phyloP scores from a whole-genome alignment of 1,140 invertebrate species.

The Brachionus asplanchnoidis region DNA sequence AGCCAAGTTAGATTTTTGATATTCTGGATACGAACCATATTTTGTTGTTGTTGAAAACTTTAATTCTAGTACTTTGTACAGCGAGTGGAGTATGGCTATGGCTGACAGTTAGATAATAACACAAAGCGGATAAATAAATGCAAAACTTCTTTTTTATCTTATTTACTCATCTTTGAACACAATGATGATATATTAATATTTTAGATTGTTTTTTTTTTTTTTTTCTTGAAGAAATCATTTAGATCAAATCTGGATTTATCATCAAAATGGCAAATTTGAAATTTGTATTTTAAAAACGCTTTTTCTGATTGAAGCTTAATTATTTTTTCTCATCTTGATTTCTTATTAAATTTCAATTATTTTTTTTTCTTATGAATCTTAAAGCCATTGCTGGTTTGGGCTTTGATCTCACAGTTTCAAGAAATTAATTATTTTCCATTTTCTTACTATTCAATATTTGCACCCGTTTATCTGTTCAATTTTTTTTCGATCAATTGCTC shows the following conservation, averaged over 20 bases:
- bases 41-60: background rate
- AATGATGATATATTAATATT: background rate
- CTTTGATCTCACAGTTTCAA: background rate
- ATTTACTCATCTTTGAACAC: background rate
- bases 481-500: background rate
- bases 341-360: constrained; percentile 32
- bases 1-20: background rate
- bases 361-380: background rate
- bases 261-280: constrained; percentile 3
- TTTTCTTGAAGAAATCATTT: background rate
- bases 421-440: background rate
- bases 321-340: constrained; percentile 36
- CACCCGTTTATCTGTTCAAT: background rate
- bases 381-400: background rate
- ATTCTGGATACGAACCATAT: background rate
- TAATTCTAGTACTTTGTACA: background rate
- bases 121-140: background rate
- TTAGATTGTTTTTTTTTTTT: background rate
- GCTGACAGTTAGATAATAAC: background rate
- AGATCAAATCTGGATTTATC: constrained; percentile 28
- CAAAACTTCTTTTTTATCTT: background rate
- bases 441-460: background rate
- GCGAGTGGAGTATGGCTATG: background rate
- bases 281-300: background rate
- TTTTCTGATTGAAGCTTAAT: constrained; percentile 27